These are phyloP conservation scores for Drosophila lacertosa DNA, from an alignment of 1,140 invertebrate genomes.

Conservation along the genomic window DNA sequence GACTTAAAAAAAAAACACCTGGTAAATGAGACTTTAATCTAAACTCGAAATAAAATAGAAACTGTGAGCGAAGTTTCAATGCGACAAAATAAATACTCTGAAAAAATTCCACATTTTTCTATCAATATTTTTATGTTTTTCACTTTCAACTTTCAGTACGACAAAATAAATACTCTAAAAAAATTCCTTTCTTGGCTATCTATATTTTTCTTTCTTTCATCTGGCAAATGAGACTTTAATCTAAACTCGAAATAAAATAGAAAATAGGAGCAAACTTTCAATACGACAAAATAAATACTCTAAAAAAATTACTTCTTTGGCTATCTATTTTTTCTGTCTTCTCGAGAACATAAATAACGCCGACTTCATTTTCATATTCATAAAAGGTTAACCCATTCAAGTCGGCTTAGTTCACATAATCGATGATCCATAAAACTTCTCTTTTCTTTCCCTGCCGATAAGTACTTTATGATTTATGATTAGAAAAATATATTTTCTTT, in stretches of 20 bases:
- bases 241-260: conserved; percentile 17
- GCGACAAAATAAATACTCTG: conserved; percentile 18
- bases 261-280: too few species aligned
- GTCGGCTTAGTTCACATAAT: conserved; percentile 1
- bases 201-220: too few species aligned
- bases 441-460: conserved; percentile 14
- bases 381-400: background rate
- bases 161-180: conserved; percentile 19
- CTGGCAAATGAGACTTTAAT: conserved; percentile 56
- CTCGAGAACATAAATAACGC: too few species aligned
- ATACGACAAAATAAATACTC: conserved; percentile 13
- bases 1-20: conserved; percentile 54
- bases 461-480: conserved; percentile 43
- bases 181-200: too few species aligned
- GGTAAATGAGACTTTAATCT: conserved; percentile 54
- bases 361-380: too few species aligned
- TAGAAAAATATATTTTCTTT: conserved; percentile 7
- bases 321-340: too few species aligned
- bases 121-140: too few species aligned
- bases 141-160: background rate
- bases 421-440: conserved; percentile 14
- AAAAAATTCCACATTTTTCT: too few species aligned
- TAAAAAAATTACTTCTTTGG: too few species aligned
- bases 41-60: conserved; percentile 16
- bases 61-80: background rate